phyloP scores from a whole-genome alignment of 2,888 invertebrate species.

The Xestia c-nigrum region DNA sequence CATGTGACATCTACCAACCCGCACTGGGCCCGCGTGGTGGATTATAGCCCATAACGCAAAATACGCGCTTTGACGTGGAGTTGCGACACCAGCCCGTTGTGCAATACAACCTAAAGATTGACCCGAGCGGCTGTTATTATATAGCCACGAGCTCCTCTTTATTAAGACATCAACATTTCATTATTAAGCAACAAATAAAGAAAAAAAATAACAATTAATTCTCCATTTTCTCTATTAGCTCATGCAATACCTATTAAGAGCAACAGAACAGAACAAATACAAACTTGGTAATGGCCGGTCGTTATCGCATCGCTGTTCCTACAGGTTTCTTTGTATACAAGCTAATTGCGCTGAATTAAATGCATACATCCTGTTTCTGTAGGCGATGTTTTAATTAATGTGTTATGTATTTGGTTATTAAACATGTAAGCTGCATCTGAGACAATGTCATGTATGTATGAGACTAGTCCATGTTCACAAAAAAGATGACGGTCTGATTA shows the following conservation, averaged over 20 bases:
- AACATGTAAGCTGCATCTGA: not conserved
- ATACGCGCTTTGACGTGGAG: too few relatives aligned
- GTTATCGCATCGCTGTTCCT: conserved; percentile 27
- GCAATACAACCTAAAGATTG: too few relatives aligned
- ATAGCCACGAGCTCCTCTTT: too few relatives aligned
- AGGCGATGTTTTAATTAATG: not conserved
- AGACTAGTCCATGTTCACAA: too few relatives aligned
- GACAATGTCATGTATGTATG: too few relatives aligned
- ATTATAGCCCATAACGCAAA: too few relatives aligned
- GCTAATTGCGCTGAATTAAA: conserved; percentile 30
- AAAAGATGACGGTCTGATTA: too few relatives aligned
- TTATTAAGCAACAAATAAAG: not conserved
- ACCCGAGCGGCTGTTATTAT: too few relatives aligned
- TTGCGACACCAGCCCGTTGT: too few relatives aligned
- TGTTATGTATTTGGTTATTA: not conserved
- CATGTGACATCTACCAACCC: too few relatives aligned
- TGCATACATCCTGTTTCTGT: conserved; percentile 19
- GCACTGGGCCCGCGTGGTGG: too few relatives aligned
- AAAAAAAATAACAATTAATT: conserved; percentile 1
- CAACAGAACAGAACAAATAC: conserved; percentile 27
- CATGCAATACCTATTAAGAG: conserved; percentile 27
- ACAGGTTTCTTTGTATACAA: not conserved
- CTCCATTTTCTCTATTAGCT: not conserved
- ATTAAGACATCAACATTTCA: too few relatives aligned
- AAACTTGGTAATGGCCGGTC: conserved; percentile 31